Base-by-base conservation (phyloP, 30 jellyfish, hydroid and myxozoan species). In the Pseudorhiza aurosa region DNA sequence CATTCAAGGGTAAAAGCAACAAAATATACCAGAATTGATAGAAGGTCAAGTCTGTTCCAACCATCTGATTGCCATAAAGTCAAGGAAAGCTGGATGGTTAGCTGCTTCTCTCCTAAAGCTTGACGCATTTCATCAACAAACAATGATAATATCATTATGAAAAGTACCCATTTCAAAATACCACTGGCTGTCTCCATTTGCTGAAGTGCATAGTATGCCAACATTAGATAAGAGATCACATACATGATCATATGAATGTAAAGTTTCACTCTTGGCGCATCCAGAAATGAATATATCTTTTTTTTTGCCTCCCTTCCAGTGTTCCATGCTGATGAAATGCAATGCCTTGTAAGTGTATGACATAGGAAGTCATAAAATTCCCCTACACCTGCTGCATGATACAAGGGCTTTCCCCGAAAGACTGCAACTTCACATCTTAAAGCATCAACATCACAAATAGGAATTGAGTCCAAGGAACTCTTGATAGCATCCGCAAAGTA, bases 51-150 rank as follows among this genome's bases (percentile, higher is more conserved):
- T 19, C 24, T 53, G 12, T 53, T 53, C 67, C 67, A 53, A 53
- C 36, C 12, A 15, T 53, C 67, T 53, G 67, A 53, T 36, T 36
- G 24, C 67, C 67, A 53, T 17, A 12, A 1, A n/a, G 4, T 53
- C 67, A 53, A 53, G 4, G 67, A 53, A 36, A 15, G 19, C 24
- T 24, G 32, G 4, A 53, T 17, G 24, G 67, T 53, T 33, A 5
- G 24, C 67, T 53, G 67, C 22, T 53, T 53, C 36, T 19, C 67
- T 53, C 67, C 67, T 36, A 53, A 19, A n/a, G 67, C 67, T 19
- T 53, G 67, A 3, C 67, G 67, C 3, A 53, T 7, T 24, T 53
- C 67, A 53, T 53, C 67, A 53, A 53, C 4, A 53, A 53, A 8
- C 12, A 53, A 19, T 19, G 67, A 53, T 7, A 36, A 14, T 4